A percentile compares a stretch with the other conserved stretches of the same genome.
These are phyloP conservation scores for Clarias pachynema DNA, from an alignment of 2,797 vertebrate species.

Conservation along the genomic window DNA sequence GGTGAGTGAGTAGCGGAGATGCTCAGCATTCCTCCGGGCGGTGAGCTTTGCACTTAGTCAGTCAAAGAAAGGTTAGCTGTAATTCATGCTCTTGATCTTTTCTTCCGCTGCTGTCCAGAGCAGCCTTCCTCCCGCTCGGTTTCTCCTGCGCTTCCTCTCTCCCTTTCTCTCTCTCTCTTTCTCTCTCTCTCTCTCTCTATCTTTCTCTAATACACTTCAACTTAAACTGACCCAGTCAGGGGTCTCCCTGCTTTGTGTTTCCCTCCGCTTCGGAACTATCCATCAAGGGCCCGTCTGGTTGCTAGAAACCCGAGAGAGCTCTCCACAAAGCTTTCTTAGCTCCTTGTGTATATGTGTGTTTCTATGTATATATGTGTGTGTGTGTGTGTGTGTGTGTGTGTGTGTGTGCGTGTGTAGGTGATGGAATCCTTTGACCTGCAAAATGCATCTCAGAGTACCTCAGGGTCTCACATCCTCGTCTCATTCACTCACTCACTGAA, in stretches of 20 bases:
- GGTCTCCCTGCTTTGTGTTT: constrained; percentile 14
- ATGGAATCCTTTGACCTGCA: constrained; percentile 35
- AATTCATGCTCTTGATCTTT: constrained; percentile 30
- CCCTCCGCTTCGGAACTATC: constrained; percentile 13
- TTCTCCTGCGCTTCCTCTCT: not conserved
- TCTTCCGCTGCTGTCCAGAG: constrained; percentile 15
- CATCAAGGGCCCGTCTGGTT: constrained; percentile 19
- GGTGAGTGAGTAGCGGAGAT: constrained; percentile 18
- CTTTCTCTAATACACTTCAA: not conserved
- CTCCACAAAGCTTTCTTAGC: constrained; percentile 28
- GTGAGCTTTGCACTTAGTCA: constrained; percentile 26
- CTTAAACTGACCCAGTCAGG: not conserved
- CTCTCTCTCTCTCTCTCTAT: not conserved
- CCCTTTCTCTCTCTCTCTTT: not conserved
- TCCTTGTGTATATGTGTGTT: constrained; percentile 11
- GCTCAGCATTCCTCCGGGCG: constrained; percentile 14
- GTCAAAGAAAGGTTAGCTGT: constrained; percentile 38
- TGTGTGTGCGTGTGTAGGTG: constrained; percentile 30
- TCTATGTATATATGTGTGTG: not conserved
- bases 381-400: constrained; percentile 8
- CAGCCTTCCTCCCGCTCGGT: not conserved
- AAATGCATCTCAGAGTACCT: constrained; percentile 38
- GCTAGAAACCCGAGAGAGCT: constrained; percentile 13
- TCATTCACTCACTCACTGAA: constrained; percentile 9
- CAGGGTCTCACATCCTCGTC: constrained; percentile 3